Evolutionary conservation across 1,140 invertebrate species (phyloP).

Genomic region (Lasioglossum baleicum): DNA sequence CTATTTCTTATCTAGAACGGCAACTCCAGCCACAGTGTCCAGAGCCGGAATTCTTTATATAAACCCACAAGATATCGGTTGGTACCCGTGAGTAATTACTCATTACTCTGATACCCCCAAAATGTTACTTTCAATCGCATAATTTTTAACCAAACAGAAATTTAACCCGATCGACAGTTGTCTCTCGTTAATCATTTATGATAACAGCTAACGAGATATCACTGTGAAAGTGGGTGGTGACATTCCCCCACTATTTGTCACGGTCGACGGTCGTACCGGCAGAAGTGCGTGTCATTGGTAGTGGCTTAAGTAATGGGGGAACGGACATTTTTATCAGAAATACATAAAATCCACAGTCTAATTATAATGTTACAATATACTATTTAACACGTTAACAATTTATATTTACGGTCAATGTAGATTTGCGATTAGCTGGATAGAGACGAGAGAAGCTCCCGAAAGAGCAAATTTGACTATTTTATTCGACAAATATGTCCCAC

Average conservation of each 20-base stretch:
- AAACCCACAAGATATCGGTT: slow-evolving; percentile 96
- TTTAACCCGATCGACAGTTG: no score
- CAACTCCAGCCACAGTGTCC: slow-evolving; percentile 97
- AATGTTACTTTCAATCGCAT: no score
- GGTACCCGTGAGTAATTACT: slow-evolving; percentile 91
- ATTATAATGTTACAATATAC: no score
- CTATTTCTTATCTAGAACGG: slow-evolving; percentile 82
- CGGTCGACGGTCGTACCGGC: no score
- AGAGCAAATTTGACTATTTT: slow-evolving; percentile 91
- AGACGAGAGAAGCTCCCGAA: slow-evolving; percentile 87
- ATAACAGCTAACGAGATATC: no score
- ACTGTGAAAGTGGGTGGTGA: no score
- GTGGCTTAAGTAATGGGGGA: no score
- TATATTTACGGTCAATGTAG: slow-evolving; percentile 71
- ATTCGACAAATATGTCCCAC: slow-evolving; percentile 97
- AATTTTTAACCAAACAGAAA: not conserved
- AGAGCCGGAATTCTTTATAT: slow-evolving; percentile 94
- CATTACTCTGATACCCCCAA: slow-evolving; percentile 5
- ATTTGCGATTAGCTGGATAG: slow-evolving; percentile 95
- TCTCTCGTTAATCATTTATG: no score
- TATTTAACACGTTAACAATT: not conserved
- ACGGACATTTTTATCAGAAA: no score
- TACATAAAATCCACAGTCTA: no score
- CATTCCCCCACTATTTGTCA: no score
- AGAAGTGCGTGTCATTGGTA: no score